Evolutionary conservation across 1,140 invertebrate species (phyloP).

Genomic region (Watersipora subatra): DNA sequence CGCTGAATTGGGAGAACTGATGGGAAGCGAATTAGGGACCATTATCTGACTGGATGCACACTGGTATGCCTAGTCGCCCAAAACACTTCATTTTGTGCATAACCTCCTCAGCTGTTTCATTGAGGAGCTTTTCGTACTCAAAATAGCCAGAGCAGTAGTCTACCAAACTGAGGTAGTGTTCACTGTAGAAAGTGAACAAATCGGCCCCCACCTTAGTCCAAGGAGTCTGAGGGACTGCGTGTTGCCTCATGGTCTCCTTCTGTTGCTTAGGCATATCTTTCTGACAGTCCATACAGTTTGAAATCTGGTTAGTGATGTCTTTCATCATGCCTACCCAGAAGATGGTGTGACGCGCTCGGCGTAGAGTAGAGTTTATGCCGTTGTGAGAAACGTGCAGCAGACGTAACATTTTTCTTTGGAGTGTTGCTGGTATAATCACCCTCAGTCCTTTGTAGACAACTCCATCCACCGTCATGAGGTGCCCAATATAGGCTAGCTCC

Average conservation of each 20-base stretch:
- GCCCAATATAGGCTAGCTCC: too few species aligned
- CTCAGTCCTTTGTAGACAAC: conserved; percentile 5
- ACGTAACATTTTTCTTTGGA: not conserved
- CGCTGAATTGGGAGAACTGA: conserved; percentile 16
- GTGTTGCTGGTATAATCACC: not conserved
- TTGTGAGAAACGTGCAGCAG: not conserved
- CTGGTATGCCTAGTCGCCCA: conserved; percentile 15
- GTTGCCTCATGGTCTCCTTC: not conserved
- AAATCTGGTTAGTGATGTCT: not conserved
- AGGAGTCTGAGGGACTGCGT: not conserved
- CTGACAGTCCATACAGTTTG: not conserved
- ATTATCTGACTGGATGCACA: conserved; percentile 16
- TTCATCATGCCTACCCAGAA: conserved; percentile 2
- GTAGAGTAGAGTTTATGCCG: conserved; percentile 1
- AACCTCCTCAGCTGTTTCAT: conserved; percentile 7
- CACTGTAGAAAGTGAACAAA: not conserved
- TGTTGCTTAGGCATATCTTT: not conserved
- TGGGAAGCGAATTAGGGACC: conserved; percentile 15
- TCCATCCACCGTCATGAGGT: not conserved
- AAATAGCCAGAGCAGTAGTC: not conserved
- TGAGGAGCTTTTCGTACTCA: not conserved
- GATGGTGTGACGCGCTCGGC: conserved; percentile 1
- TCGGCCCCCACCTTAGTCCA: not conserved
- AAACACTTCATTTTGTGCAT: conserved; percentile 16
- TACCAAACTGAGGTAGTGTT: not conserved